phyloP scores from a whole-genome alignment of 2,888 invertebrate species.

The Drosophila differens region DNA sequence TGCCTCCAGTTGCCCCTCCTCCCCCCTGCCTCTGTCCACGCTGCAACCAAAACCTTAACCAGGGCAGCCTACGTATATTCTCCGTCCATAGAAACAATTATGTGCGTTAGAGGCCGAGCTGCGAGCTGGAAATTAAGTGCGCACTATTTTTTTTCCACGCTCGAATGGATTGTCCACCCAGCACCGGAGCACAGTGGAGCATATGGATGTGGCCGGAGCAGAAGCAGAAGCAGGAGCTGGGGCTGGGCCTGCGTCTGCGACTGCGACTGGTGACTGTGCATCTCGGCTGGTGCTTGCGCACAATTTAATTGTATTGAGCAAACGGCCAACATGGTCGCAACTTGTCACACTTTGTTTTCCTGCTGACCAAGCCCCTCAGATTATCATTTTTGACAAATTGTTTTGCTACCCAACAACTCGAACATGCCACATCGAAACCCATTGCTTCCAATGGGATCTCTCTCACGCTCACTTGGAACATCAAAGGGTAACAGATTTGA shows the following conservation, averaged over 20 bases:
- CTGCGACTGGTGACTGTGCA: constrained; percentile 6
- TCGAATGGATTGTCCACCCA: constrained; percentile 5
- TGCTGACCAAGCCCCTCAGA: constrained; percentile 62
- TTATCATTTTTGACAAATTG: constrained; percentile 80
- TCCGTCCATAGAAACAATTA: constrained; percentile 70
- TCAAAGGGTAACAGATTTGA: not conserved
- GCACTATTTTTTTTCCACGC: constrained; percentile 38
- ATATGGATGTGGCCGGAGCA: not conserved
- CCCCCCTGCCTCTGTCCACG: not conserved
- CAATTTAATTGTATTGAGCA: constrained; percentile 69
- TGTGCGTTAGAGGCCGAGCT: constrained; percentile 67
- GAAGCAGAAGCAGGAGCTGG: not conserved
- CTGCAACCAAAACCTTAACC: constrained; percentile 17
- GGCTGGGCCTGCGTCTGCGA: not conserved
- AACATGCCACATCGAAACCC: constrained; percentile 1
- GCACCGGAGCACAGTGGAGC: constrained; percentile 3
- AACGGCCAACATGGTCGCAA: constrained; percentile 47
- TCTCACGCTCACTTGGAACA: not conserved
- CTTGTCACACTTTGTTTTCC: constrained; percentile 34
- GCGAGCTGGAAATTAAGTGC: constrained; percentile 70
- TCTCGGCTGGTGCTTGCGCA: constrained; percentile 19
- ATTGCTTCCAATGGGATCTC: not conserved
- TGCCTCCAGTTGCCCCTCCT: not conserved
- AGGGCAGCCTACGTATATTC: constrained; percentile 10
- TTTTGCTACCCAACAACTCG: constrained; percentile 39